Base-by-base conservation (phyloP, 2,888 invertebrate genomes). In the Eurois occulta region DNA sequence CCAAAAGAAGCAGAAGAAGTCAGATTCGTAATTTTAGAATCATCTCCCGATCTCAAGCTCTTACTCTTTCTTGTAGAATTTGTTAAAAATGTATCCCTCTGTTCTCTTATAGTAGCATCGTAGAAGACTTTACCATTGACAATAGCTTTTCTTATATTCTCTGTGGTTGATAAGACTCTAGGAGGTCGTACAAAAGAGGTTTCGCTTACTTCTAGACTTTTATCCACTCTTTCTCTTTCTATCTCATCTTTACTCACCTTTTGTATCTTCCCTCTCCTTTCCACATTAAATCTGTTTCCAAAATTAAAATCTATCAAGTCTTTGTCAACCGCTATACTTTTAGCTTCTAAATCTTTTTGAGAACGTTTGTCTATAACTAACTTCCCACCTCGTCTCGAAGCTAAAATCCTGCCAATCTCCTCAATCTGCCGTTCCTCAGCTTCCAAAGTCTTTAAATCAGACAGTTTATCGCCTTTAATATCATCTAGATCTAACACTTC, bases 351-450 rank as follows among this genome's bases (percentile, higher is more conserved):
- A 71, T 96, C 94, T 83, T 96, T 94, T 68, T 97, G 94, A 0
- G 96, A 95, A 43, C 95, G 88, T 83, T 96, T 96, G 73, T 96
- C 96, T 79, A 97, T 55, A 41, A 95, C 90, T 0, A 97, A 81
- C 79, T 95, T 95, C 0, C 94, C 93, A 1, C 94, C 95, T 46
- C 96, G 92, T 73, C 94, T 92, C 0, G 95, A 93, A 4, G 96
- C 96, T 84, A 97, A 74, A 28, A 96, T 90, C 80, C 97, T 92
- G 0, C 97, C 97, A 41, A 97, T 96, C 43, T 95, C 97, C 90
- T 97, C 97, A 60, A 97, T 97, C 85, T 97, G 97, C 72, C 92
- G 93, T 73, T 97, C 97, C 90, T 97, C 97, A 0, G 97, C 96
- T 88, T 96, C 95, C 68, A 97, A 90, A 65, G 95, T 95, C 89